Base-by-base conservation (phyloP, 2,888 invertebrate species). In the Pseudeuparius sepicola region DNA sequence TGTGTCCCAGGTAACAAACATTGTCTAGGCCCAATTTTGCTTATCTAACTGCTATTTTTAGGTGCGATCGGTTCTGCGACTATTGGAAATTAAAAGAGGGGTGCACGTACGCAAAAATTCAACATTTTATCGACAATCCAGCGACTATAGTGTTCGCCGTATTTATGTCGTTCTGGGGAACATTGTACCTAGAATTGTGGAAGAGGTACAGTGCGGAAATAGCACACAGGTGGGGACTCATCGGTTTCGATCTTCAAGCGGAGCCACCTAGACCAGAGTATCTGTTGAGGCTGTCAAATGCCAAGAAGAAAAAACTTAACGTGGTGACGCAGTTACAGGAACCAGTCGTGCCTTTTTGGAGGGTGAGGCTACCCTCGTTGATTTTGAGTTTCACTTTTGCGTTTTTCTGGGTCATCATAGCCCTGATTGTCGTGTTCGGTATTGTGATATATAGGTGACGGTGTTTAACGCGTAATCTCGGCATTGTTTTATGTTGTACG, bases 1-100 rank as follows among this genome's bases (percentile, higher is more conserved):
- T 89, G 82, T 88, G 88, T 54, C 88, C 88, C 1, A 68, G 76
- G n/a, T n/a, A n/a, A n/a, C n/a, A n/a, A n/a, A n/a, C n/a, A n/a
- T n/a, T n/a, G n/a, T n/a, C n/a, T n/a, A n/a, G n/a, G n/a, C n/a
- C n/a, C n/a, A n/a, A n/a, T n/a, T n/a, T n/a, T n/a, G n/a, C n/a
- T n/a, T n/a, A n/a, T n/a, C n/a, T n/a, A n/a, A n/a, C n/a, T n/a
- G n/a, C n/a, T n/a, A n/a, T n/a, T n/a, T n/a, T n/a, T n/a, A n/a
- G n/a, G 46, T 88, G 88, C 63, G 84, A 86, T 61, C 65, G 63
- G 33, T 68, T 68, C 36, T 88, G 87, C 57, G 71, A 75, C 52
- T 87, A 74, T 55, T 84, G 84, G 81, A 64, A 68, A 42, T 63
- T 89, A 13, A 67, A 66, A 33, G 75, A 75, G 36, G 78, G 78